Percentiles rank a stretch among this genome's conserved stretches.
Evolutionary conservation across 2,797 vertebrate genomes (phyloP).

Genomic region (Anisognathus igniventris): DNA sequence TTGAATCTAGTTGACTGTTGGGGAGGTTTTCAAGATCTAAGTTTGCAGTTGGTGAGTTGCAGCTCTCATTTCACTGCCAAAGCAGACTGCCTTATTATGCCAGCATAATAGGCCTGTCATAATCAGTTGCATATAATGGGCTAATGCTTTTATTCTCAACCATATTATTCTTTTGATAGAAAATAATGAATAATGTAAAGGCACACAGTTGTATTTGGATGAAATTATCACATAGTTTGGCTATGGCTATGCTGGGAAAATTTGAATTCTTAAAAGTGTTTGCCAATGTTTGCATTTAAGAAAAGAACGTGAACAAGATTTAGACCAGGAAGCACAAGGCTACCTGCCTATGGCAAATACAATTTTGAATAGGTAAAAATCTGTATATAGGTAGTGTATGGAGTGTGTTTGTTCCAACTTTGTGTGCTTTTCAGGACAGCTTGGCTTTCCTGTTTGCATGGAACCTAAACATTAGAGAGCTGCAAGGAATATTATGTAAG

Average conservation of each 20-base stretch:
- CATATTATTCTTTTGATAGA: conserved; percentile 34
- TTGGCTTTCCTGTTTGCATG: not conserved
- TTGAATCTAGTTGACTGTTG: not conserved
- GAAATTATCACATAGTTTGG: not conserved
- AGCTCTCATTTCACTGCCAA: conserved; percentile 17
- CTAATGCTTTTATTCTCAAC: conserved; percentile 41
- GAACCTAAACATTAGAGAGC: not conserved
- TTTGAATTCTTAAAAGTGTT: not conserved
- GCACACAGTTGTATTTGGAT: conserved; percentile 3
- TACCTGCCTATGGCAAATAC: not conserved
- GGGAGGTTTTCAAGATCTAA: not conserved
- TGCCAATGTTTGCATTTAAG: not conserved
- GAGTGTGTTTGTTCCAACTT: not conserved
- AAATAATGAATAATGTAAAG: conserved; percentile 47
- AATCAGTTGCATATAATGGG: conserved; percentile 34
- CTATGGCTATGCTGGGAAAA: not conserved
- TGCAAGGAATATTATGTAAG: not conserved
- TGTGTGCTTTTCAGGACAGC: not conserved
- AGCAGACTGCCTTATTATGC: conserved; percentile 28
- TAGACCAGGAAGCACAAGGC: not conserved
- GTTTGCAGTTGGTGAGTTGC: not conserved
- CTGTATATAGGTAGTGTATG: not conserved
- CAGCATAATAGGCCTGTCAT: conserved; percentile 30
- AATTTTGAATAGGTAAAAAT: not conserved
- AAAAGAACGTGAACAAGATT: not conserved